A percentile compares a stretch with the other conserved stretches of the same genome.
phyloP scores from a whole-genome alignment of 2,888 invertebrate species.

The Acanthosepion pharaonis region DNA sequence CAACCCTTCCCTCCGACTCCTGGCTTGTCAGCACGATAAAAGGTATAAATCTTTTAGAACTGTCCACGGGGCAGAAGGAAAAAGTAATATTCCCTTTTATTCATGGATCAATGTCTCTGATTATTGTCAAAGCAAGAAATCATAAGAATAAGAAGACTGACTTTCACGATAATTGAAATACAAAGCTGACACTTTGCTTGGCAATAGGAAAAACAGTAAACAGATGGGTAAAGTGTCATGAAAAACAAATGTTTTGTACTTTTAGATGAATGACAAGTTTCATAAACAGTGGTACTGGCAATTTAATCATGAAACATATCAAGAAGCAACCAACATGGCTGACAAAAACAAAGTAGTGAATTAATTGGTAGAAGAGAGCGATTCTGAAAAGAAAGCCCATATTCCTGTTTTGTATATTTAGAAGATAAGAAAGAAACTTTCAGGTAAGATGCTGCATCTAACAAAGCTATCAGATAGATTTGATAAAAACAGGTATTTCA shows the following conservation, averaged over 20 bases:
- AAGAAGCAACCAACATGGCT: background rate
- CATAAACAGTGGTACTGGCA: constrained; percentile 18
- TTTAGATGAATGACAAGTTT: constrained; percentile 8
- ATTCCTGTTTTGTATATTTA: background rate
- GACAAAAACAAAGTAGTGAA: background rate
- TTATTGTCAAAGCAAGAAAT: constrained; percentile 1
- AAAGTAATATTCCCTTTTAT: background rate
- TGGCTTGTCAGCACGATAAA: background rate
- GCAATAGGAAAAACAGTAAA: background rate
- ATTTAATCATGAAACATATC: background rate
- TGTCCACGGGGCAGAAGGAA: background rate
- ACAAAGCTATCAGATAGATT: background rate
- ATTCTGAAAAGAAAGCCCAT: background rate
- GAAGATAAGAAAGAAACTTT: background rate
- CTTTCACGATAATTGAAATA: background rate
- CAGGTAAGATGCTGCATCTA: background rate
- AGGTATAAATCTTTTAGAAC: background rate
- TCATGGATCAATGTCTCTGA: background rate
- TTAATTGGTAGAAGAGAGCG: background rate
- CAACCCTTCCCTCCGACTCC: background rate
- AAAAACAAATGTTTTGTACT: constrained; percentile 8
- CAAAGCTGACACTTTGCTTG: constrained; percentile 6
- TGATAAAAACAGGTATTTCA: background rate
- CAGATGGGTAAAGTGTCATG: background rate
- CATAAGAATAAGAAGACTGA: background rate